phyloP scores from a whole-genome alignment of 2,113 vertebrate genomes.

The Dasyornis broadbenti region DNA sequence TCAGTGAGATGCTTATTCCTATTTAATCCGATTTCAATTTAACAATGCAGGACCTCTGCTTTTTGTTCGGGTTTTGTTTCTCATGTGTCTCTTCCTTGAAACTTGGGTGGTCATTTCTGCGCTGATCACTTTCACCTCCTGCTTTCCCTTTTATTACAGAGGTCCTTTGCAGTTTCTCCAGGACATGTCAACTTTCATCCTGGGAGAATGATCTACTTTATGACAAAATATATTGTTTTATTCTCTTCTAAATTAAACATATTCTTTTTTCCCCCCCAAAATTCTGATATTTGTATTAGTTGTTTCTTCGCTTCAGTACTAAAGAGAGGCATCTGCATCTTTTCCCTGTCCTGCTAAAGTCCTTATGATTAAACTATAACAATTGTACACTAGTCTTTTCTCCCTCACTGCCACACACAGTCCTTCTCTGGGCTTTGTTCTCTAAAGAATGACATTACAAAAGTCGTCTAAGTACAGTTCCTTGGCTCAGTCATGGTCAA shows the following conservation, averaged over 20 bases:
- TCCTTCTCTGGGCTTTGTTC: neutral
- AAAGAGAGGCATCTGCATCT: neutral
- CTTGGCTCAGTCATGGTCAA: neutral
- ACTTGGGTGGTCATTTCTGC: neutral
- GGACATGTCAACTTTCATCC: neutral
- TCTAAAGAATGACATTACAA: neutral
- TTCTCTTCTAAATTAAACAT: neutral
- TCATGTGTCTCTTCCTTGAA: neutral
- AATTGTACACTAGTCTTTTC: neutral
- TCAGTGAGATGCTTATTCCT: neutral
- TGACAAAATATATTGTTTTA: neutral
- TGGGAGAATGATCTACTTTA: neutral
- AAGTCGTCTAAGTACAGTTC: neutral
- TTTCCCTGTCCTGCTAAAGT: neutral
- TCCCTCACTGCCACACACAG: neutral
- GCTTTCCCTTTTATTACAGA: neutral
- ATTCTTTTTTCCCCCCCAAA: neutral
- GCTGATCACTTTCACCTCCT: neutral
- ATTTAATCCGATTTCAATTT: neutral
- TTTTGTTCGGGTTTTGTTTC: neutral
- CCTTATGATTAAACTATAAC: neutral
- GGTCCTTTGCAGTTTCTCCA: neutral
- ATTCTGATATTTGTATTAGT: neutral
- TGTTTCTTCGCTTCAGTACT: neutral
- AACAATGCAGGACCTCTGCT: neutral